Evolutionary conservation across 2,888 invertebrate genomes (phyloP), one percentile per base, ranked within the genome.

Genomic region (Scelioninae gen. 1): DNA sequence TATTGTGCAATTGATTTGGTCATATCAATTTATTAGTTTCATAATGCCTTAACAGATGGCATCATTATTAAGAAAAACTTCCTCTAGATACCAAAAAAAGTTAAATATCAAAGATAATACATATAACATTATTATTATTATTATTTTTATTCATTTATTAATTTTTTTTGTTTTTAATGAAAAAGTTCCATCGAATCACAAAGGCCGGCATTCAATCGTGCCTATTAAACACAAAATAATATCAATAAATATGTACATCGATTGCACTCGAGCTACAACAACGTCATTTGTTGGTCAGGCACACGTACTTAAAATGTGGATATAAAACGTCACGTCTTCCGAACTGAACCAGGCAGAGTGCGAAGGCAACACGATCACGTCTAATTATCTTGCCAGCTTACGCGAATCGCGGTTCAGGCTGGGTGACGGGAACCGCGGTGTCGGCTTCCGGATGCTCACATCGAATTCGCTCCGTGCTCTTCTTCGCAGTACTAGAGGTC

Each of bases 291-390:
- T 84, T 84, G 80, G 74, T 81, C 84, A 84, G 78, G 84, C 84
- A 81, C 81, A 84, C 84, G 84, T 84, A 84, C 84, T 84, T 84
- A 84, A 84, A 84, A 84, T 62, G 84, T 84, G 84, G 84, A 81
- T 84, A 84, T 80, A 82, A 82, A 82, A 82, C 66, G 80, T 82
- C 84, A 84, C 84, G 84, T 84, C 84, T 82, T 82, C 82, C 83
- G 76, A 89, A 90, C 88, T 87, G 86, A 90, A 90, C 88, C 89
- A 90, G 90, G 89, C 90, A 86, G 84, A 82, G 85, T 86, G 85
- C 84, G 83, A 83, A 83, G 81, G 83, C 83, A 85, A 84, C 84
- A 85, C 75, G 85, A 85, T 84, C 84, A 84, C 82, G 83, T 85
- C 83, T 82, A 84, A 86, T 82, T 83, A 83, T 85, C 83, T 78